A percentile compares a stretch with the other conserved stretches of the same genome.
These are phyloP conservation scores for Protobothrops mucrosquamatus DNA, from an alignment of 2,113 vertebrate species.

Conservation along the genomic window DNA sequence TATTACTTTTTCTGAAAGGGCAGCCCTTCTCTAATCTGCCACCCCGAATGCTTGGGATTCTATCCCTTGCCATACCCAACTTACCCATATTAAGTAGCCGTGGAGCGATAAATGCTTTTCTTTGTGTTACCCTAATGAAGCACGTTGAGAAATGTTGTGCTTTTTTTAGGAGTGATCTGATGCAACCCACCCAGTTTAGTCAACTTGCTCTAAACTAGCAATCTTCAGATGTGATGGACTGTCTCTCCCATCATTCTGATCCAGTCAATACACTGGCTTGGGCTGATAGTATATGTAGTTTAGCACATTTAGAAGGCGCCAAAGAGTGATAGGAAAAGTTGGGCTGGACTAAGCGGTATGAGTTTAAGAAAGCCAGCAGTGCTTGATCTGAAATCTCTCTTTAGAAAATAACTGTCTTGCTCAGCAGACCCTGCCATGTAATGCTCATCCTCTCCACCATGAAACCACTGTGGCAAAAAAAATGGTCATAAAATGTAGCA, in stretches of 20 bases:
- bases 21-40: background rate
- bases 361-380: background rate
- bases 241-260: background rate
- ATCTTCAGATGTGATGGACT: background rate
- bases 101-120: conserved; percentile 56
- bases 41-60: background rate
- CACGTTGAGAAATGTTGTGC: conserved; percentile 48
- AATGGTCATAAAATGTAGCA: too few species aligned
- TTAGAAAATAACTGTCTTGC: background rate
- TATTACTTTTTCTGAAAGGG: background rate
- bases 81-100: conserved; percentile 6
- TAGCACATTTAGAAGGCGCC: background rate
- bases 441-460: background rate
- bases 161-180: conserved; percentile 52
- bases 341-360: background rate
- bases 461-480: background rate
- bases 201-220: background rate
- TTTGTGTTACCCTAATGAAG: conserved; percentile 26
- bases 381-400: background rate
- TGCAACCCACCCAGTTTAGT: background rate
- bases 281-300: background rate
- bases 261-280: background rate
- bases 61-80: background rate
- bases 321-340: background rate
- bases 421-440: background rate